phyloP scores from a whole-genome alignment of 2,113 vertebrate genomes.

The Pygoscelis adeliae region DNA sequence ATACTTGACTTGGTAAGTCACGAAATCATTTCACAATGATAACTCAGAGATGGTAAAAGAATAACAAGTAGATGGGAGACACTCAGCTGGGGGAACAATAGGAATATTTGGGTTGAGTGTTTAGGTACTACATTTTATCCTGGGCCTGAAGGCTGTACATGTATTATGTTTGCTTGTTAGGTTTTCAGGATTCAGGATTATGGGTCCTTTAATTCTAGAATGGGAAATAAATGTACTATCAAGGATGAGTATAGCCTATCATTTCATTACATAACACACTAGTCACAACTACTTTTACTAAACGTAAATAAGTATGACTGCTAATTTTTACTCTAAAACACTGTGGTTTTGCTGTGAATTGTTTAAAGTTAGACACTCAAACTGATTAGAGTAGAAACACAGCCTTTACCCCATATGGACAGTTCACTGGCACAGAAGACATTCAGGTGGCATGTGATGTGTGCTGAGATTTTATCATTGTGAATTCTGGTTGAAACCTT shows the following conservation, averaged over 20 bases:
- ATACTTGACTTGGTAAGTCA: not conserved
- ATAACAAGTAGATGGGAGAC: not conserved
- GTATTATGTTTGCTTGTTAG: not conserved
- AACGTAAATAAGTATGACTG: not conserved
- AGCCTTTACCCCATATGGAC: not conserved
- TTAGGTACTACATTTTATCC: not conserved
- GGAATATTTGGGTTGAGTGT: not conserved
- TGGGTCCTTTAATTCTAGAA: not conserved
- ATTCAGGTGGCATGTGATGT: not conserved
- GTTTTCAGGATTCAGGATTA: not conserved
- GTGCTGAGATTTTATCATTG: not conserved
- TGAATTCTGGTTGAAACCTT: not conserved
- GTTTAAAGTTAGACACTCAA: not conserved
- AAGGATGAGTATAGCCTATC: not conserved
- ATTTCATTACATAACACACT: not conserved
- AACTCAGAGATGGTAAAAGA: not conserved
- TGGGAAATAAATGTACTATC: not conserved
- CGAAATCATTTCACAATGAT: constrained; percentile 2
- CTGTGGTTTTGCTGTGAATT: not conserved
- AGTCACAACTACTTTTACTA: not conserved
- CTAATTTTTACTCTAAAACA: not conserved
- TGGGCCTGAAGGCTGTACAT: not conserved
- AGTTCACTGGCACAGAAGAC: not conserved
- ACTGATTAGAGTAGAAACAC: not conserved
- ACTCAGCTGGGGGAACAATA: not conserved